Evolutionary conservation across 2,888 invertebrate species (phyloP), one percentile per base, ranked within the genome.

Genomic region (Arge pagana): DNA sequence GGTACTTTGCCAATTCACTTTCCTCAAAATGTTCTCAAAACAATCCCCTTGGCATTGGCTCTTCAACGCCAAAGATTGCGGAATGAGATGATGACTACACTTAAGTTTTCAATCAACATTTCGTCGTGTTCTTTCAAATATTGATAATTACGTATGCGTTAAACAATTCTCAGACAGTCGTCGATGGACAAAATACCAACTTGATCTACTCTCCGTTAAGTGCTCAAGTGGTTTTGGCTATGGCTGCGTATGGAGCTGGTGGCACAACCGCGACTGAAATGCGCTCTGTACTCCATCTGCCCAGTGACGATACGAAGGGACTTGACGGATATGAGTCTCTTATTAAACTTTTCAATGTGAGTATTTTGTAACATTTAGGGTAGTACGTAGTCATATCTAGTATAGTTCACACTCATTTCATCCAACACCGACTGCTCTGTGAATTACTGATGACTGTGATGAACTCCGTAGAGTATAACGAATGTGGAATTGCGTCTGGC

Each of bases 401-500:
- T 19, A 24, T 8, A 28, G 5, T 23, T 19, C 5, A 23, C 10
- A 10, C 3, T 3, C 4, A 10, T 1, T 18, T 28, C 7, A 8
- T 7, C n/a, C 28, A n/a, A 28, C n/a, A 28, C 28, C n/a, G n/a
- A 8, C 19, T 4, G 10, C 5, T 8, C 4, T 8, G 0, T 19
- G 3, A n/a, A 5, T 8, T 30, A 1, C 13, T 8, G 31, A 11
- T 15, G 2, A 31, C 28, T 31, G 28, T 15, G 18, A 31, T 15
- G 10, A 54, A 56, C 53, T 24, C 31, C 28, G 5, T 6, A 76
- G 75, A 61, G 57, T 42, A 60, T 81, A 11, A 72, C 79, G 39
- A 81, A 83, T 37, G 83, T 86, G 2, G 83, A 83, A 6, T 68
- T 89, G 5, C 82, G 82, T 54, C 78, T 89, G 26, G 90, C 90